Evolutionary conservation across 2,888 invertebrate genomes (phyloP).

Genomic region (Pyrgus malvae): DNA sequence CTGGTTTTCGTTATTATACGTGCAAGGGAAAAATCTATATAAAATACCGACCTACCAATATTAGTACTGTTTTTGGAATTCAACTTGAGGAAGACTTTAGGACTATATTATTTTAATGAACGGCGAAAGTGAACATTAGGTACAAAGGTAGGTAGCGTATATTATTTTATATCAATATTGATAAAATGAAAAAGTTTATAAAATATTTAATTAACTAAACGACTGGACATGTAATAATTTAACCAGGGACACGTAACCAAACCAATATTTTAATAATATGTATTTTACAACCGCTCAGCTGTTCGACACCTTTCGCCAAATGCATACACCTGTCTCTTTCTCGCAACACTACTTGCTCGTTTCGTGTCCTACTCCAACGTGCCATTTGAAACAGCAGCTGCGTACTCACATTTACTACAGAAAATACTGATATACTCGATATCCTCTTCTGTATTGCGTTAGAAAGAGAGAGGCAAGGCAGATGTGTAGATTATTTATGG

Average conservation of each 20-base stretch:
- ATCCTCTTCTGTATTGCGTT: slow-evolving; percentile 11
- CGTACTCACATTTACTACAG: slow-evolving; percentile 19
- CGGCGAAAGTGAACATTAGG: too few relatives aligned
- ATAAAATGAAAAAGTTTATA: background rate
- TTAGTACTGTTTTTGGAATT: too few relatives aligned
- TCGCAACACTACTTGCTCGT: slow-evolving; percentile 14
- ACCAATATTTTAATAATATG: background rate
- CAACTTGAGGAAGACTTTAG: too few relatives aligned
- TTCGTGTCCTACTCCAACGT: slow-evolving; percentile 26
- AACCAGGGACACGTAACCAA: slow-evolving; percentile 5
- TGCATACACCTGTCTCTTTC: slow-evolving; percentile 28
- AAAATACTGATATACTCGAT: slow-evolving; percentile 15
- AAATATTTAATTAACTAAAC: background rate
- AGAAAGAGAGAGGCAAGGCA: slow-evolving; percentile 27
- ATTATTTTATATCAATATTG: too few relatives aligned
- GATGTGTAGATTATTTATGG: slow-evolving; percentile 30
- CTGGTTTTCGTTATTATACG: too few relatives aligned
- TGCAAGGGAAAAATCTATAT: too few relatives aligned
- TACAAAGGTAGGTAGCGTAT: too few relatives aligned
- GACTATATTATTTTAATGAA: too few relatives aligned
- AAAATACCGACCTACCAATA: too few relatives aligned
- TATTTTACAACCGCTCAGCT: slow-evolving; percentile 32
- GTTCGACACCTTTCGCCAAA: slow-evolving; percentile 32
- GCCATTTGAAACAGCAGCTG: slow-evolving; percentile 27
- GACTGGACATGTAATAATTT: background rate